Base-by-base conservation (phyloP, 1,140 invertebrate species). In the Cyphomyrmex costatus region DNA sequence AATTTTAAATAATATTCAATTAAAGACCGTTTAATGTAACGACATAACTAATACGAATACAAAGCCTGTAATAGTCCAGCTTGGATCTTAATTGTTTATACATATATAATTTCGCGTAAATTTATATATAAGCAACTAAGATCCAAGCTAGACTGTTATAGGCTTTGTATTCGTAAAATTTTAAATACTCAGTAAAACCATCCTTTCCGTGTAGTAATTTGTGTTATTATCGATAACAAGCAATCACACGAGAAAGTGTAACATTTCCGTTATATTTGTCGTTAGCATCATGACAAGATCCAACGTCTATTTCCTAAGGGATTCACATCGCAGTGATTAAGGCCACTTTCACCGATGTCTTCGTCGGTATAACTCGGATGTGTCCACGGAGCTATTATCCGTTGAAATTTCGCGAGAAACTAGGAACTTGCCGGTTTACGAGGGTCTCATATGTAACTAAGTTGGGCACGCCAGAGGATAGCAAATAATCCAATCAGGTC, bases 401-500 rank as follows among this genome's bases (percentile, higher is more conserved):
- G 60, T 89, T 33, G 73, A 73, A 89, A 90, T 90, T 87, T 63
- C 56, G 60, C 10, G 21, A 58, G 51, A 76, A 87, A 87, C 73
- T 63, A 36, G 68, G 56, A 88, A 78, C 36, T 78, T 49, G 83
- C 36, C 21, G 24, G 24, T 42, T 73, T 49, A 33, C 24, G 33
- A n/a, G 3, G 21, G n/a, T 42, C 16, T 30, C 58, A 14, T 60
- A 65, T 60, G 83, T 77, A 89, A 60, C 60, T 51, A 33, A 65
- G 49, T 53, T 53, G 30, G 30, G 36, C 61, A 58, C 30, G 86
- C 60, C 83, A 49, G 86, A 85, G 84, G 74, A 85, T 80, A 89
- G 87, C 87, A 92, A 92, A 92, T 92, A 92, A 92, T 92, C 87
- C 88, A 92, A 92, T 92, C 91, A 92, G 85, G 24, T 60, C 53